Evolutionary conservation across 2,113 vertebrate species (phyloP).

Genomic region (Megaceryle maxima): DNA sequence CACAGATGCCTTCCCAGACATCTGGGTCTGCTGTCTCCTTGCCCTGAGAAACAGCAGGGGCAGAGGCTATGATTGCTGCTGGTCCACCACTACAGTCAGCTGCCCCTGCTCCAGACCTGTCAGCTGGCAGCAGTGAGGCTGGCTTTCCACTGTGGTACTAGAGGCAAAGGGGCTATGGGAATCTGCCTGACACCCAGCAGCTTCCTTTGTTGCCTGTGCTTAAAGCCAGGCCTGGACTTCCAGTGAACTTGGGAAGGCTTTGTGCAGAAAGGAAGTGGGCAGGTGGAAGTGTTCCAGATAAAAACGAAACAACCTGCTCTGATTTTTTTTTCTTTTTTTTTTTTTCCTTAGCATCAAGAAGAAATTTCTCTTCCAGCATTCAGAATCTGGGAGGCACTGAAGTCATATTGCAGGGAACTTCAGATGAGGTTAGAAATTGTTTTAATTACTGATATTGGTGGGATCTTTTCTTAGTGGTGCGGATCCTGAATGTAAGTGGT

Average conservation of each 20-base stretch:
- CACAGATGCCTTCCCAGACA: rapidly evolving
- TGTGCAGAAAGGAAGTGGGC: neutral
- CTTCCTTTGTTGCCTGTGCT: neutral
- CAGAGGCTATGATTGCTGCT: neutral
- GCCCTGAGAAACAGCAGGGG: neutral
- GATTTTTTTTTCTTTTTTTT: neutral
- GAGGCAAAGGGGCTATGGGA: neutral
- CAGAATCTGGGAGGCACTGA: neutral
- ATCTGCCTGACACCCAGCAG: neutral
- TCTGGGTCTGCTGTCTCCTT: neutral
- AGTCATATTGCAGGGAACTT: neutral
- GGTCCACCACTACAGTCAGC: neutral
- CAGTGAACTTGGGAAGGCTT: neutral
- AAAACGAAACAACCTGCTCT: constrained; percentile 6
- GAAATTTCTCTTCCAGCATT: neutral
- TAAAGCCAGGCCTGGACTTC: neutral
- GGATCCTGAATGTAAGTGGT: neutral
- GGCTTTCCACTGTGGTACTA: neutral
- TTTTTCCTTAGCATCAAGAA: neutral
- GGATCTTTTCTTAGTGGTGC: neutral
- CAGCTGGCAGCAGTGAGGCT: neutral
- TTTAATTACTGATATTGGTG: neutral
- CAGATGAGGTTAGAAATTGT: neutral
- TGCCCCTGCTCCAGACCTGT: neutral
- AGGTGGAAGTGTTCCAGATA: constrained; percentile 33